phyloP scores from a whole-genome alignment of 2,113 vertebrate species.

The Hyperopisus bebe region DNA sequence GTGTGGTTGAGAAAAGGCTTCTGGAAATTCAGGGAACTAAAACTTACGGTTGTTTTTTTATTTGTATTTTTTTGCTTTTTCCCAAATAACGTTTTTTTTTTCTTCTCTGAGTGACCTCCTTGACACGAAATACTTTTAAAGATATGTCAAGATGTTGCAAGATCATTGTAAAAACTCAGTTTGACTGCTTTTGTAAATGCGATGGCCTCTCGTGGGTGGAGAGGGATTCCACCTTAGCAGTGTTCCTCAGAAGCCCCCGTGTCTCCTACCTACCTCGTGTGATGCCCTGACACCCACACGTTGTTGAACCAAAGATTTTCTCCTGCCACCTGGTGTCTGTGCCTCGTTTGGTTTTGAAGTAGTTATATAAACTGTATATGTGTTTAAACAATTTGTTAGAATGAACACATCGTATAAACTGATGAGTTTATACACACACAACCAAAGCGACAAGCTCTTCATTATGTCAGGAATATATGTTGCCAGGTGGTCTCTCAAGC shows the following conservation, averaged over 20 bases:
- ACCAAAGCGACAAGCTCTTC: slow-evolving; percentile 37
- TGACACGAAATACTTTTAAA: not conserved
- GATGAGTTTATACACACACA: not conserved
- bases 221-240: not conserved
- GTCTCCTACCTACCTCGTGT: slow-evolving; percentile 61
- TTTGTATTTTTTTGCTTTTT: not conserved
- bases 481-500: slow-evolving; percentile 18
- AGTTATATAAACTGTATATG: not conserved
- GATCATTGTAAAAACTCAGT: not conserved
- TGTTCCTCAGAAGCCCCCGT: slow-evolving; percentile 4
- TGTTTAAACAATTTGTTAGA: not conserved
- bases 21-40: not conserved
- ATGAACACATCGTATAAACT: not conserved
- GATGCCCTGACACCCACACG: slow-evolving; percentile 61
- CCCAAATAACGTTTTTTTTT: not conserved
- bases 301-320: slow-evolving; percentile 72
- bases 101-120: not conserved
- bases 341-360: slow-evolving; percentile 17
- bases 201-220: not conserved
- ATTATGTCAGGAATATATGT: not conserved
- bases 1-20: not conserved
- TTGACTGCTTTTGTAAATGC: not conserved
- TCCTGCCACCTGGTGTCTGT: slow-evolving; percentile 66
- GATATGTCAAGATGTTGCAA: not conserved
- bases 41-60: not conserved